Percentiles rank a stretch among this genome's conserved stretches.
Evolutionary conservation across 2,888 invertebrate genomes (phyloP).

Genomic region (Drosophila merina): DNA sequence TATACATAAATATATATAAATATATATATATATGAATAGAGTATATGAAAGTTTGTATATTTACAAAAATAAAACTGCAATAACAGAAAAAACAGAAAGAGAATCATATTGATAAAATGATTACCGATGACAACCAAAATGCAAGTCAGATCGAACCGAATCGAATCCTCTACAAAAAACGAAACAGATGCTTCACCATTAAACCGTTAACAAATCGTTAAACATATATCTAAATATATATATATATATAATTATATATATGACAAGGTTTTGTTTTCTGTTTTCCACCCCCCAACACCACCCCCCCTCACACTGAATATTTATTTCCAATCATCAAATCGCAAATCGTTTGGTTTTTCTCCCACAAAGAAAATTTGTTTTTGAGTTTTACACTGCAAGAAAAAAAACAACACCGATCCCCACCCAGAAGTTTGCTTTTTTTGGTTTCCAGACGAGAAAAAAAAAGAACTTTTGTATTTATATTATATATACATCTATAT

Average conservation of each 20-base stretch:
- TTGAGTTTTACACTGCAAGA: not conserved
- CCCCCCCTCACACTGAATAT: too few species aligned
- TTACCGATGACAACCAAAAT: conserved; percentile 35
- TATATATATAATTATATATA: conserved; percentile 4
- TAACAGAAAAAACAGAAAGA: conserved; percentile 18
- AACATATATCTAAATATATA: conserved; percentile 6
- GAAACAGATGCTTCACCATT: conserved; percentile 2
- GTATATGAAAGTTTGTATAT: conserved; percentile 66
- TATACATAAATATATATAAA: conserved; percentile 27
- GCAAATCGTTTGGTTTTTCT: not conserved
- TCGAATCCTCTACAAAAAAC: conserved; percentile 10
- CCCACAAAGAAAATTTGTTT: not conserved
- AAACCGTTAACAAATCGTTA: conserved; percentile 8
- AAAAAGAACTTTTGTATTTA: conserved; percentile 56
- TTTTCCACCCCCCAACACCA: not conserved
- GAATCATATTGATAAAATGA: conserved; percentile 41
- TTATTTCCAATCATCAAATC: not conserved
- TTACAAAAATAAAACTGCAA: conserved; percentile 54
- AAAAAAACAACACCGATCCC: not conserved
- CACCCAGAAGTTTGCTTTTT: not conserved
- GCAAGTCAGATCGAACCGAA: conserved; percentile 37
- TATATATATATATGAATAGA: conserved; percentile 49
- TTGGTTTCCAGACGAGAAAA: not conserved
- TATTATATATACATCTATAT: conserved; percentile 18
- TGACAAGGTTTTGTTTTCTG: not conserved